Evolutionary conservation across 2,113 vertebrate genomes (phyloP), one percentile per base, ranked within the genome.

Genomic region (Pelusios castaneus): DNA sequence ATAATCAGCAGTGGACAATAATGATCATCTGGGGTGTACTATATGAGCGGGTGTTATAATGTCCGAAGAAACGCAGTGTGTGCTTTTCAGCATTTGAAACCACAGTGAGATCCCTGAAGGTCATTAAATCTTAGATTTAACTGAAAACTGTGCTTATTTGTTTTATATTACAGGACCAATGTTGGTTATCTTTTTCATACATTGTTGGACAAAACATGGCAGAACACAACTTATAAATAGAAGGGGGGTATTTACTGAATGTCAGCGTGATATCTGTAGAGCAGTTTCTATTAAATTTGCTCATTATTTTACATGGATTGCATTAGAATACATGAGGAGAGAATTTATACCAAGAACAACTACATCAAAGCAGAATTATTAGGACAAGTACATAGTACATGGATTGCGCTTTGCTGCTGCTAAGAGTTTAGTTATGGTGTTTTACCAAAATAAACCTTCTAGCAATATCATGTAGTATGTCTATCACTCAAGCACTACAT

Each of bases 331-430:
- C 4, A 86, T 31, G 38, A n/a, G 91, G n/a, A 94, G 89, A 94
- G 81, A 90, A 91, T 93, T 94, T 83, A 81, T 38, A 85, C 80
- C 52, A 58, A 90, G 86, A 89, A 52, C 81, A 89, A 94, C 29
- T 88, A 87, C 45, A 63, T 58, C 31, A 76, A 94, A 93, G 60
- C 67, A 84, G 8, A 60, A 34, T 82, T 97, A 84, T 78, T 79
- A 79, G 34, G 49, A 41, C 4, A 91, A 82, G 49, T 80, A 85
- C 73, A 84, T 41, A 21, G 47, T 41, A 27, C n/a, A 4, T 88
- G 6, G 67, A 84, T 67, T 84, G 16, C 84, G n/a, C 24, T 89
- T 97, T 89, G 14, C 22, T 91, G 70, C 51, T 88, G 56, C 76
- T 16, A 82, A n/a, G 12, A 5, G 75, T 51, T 78, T 60, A 81